A percentile compares a stretch with the other conserved stretches of the same genome.
These are phyloP conservation scores for Heliconius ethilla DNA, from an alignment of 2,888 invertebrate genomes.

Conservation along the genomic window DNA sequence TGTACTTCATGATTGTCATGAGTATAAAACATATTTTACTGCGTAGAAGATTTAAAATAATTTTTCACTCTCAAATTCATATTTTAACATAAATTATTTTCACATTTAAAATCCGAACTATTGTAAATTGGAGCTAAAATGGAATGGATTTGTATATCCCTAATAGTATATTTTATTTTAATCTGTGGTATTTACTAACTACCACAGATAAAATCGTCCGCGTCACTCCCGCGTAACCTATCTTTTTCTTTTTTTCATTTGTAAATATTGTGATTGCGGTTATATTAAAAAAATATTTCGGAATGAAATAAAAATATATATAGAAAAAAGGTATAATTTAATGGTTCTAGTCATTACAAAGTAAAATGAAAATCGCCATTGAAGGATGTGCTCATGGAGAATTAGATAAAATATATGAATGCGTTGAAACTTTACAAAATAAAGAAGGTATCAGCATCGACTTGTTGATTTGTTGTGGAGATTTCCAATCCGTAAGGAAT, in stretches of 20 bases:
- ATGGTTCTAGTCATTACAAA: conserved; percentile 32
- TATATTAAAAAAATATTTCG: conserved; percentile 1
- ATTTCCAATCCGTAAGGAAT: conserved; percentile 98
- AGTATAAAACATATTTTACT: too few species aligned
- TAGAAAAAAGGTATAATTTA: background rate
- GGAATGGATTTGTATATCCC: background rate
- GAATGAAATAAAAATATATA: background rate
- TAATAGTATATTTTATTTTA: background rate
- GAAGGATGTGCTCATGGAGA: conserved; percentile 99
- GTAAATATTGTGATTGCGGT: conserved; percentile 14
- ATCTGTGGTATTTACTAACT: conserved; percentile 3
- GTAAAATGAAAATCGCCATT: conserved; percentile 93
- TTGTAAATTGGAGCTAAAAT: too few species aligned
- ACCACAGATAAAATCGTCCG: background rate
- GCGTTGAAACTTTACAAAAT: conserved; percentile 88
- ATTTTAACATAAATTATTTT: too few species aligned
- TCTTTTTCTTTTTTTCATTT: conserved; percentile 1
- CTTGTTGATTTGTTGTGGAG: conserved; percentile 97
- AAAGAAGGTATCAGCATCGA: conserved; percentile 90
- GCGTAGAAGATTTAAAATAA: too few species aligned
- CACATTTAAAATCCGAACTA: too few species aligned
- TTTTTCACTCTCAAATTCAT: too few species aligned
- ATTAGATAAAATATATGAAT: conserved; percentile 96
- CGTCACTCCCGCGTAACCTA: background rate
- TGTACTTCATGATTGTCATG: too few species aligned